These are phyloP conservation scores for Pseudopipra pipra DNA, from an alignment of 2,113 vertebrate species.

Conservation along the genomic window DNA sequence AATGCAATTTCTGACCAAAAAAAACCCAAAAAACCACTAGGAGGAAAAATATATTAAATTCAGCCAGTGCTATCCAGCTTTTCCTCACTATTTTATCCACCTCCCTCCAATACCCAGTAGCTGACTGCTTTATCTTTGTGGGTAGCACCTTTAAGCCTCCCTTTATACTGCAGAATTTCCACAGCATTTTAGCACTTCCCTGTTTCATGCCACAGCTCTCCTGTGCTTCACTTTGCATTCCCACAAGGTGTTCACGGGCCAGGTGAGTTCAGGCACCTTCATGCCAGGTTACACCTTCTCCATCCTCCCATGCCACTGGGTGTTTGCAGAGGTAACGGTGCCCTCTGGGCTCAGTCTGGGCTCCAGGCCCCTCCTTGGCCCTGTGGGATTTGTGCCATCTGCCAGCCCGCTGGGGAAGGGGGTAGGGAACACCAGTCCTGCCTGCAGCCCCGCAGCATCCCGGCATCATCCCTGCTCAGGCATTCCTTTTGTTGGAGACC, in stretches of 20 bases:
- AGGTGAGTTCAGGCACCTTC: background rate
- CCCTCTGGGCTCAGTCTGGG: background rate
- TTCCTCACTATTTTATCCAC: background rate
- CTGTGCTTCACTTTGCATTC: background rate
- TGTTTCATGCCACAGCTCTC: background rate
- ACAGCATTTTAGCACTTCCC: background rate
- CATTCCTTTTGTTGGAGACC: slow-evolving; percentile 14
- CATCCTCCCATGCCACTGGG: background rate
- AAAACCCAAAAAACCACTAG: background rate
- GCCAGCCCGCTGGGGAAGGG: background rate
- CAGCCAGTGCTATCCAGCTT: background rate
- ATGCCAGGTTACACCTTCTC: background rate
- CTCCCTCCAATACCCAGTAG: background rate
- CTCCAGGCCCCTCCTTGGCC: background rate
- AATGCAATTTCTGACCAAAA: background rate
- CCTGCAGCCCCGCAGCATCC: background rate
- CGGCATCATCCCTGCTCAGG: background rate
- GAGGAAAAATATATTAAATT: background rate
- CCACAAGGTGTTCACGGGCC: background rate
- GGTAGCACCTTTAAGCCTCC: background rate
- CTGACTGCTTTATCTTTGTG: background rate
- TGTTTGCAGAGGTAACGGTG: background rate
- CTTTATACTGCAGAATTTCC: background rate
- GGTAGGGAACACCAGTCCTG: background rate
- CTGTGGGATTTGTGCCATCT: background rate